A percentile compares a stretch with the other conserved stretches of the same genome.
Conservation (phyloP, 2,113 vertebrate species). For the Hymenochirus boettgeri region DNA sequence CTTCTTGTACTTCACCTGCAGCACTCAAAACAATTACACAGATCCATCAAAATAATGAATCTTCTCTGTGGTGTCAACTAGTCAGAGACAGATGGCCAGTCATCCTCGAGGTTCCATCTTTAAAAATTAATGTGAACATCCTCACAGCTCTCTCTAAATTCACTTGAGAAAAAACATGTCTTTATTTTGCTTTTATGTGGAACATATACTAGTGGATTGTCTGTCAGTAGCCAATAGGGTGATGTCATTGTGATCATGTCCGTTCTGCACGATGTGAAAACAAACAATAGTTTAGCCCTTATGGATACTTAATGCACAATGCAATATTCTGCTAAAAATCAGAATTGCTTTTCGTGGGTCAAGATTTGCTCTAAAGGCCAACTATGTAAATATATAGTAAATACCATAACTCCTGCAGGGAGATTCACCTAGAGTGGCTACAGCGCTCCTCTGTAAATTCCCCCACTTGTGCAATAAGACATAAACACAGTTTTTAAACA, state of each 20-base stretch:
- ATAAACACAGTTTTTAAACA: no score
- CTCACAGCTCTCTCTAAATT: constrained; percentile 34
- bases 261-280: not conserved
- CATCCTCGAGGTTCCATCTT: constrained; percentile 43
- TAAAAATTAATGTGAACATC: constrained; percentile 51
- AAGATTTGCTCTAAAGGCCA: no score
- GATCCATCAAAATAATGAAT: constrained; percentile 64
- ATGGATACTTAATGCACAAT: not conserved
- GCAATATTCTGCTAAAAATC: no score
- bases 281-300: not conserved
- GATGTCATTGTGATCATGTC: not conserved
- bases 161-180: constrained; percentile 5
- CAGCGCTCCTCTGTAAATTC: no score
- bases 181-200: constrained; percentile 7
- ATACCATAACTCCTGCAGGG: no score
- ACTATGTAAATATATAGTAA: no score
- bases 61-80: constrained; percentile 51
- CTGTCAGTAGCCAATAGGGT: not conserved
- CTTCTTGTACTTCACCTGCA: constrained; percentile 56
- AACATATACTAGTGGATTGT: not conserved
- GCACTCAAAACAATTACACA: constrained; percentile 60
- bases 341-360: no score
- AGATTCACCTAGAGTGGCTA: no score
- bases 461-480: no score
- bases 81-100: constrained; percentile 54